Percentiles rank a stretch among this genome's conserved stretches.
These are phyloP conservation scores for Coenonympha glycerion DNA, from an alignment of 2,888 invertebrate species.

Conservation along the genomic window DNA sequence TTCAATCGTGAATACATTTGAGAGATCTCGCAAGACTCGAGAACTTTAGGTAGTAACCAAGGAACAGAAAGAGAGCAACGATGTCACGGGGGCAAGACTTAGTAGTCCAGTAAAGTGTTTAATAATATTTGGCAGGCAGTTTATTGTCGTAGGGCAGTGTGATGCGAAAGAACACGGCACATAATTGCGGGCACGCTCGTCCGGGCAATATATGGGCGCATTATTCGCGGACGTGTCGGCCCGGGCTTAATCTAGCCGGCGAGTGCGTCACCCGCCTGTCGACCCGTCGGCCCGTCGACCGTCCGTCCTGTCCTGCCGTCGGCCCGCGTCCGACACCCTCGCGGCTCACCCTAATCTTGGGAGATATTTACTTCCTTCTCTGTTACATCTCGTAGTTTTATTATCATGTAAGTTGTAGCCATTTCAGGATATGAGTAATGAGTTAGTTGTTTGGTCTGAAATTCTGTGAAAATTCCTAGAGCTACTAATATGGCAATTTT, in stretches of 20 bases:
- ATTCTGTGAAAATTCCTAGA: too few relatives aligned
- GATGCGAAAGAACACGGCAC: constrained; percentile 36
- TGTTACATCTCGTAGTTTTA: constrained; percentile 11
- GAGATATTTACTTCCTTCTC: constrained; percentile 28
- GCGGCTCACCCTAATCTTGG: constrained; percentile 32
- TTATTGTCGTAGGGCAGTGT: constrained; percentile 25
- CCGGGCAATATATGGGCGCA: constrained; percentile 72
- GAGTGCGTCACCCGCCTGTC: constrained; percentile 67
- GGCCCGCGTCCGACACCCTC: constrained; percentile 35
- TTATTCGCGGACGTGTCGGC: constrained; percentile 72
- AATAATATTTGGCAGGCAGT: constrained; percentile 16
- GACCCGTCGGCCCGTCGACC: constrained; percentile 36
- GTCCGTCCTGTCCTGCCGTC: constrained; percentile 41
- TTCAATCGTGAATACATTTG: too few relatives aligned
- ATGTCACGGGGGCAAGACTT: background rate
- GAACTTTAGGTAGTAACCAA: too few relatives aligned
- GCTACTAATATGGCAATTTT: too few relatives aligned
- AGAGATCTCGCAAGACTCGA: too few relatives aligned
- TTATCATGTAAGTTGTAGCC: constrained; percentile 8
- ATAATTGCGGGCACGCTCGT: constrained; percentile 67
- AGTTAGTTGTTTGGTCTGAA: background rate
- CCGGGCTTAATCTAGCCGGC: constrained; percentile 64
- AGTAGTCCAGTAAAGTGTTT: constrained; percentile 6
- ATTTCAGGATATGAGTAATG: background rate
- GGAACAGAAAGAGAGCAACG: background rate